phyloP scores from a whole-genome alignment of 2,797 vertebrate genomes.

The Pseudopleuronectes americanus region DNA sequence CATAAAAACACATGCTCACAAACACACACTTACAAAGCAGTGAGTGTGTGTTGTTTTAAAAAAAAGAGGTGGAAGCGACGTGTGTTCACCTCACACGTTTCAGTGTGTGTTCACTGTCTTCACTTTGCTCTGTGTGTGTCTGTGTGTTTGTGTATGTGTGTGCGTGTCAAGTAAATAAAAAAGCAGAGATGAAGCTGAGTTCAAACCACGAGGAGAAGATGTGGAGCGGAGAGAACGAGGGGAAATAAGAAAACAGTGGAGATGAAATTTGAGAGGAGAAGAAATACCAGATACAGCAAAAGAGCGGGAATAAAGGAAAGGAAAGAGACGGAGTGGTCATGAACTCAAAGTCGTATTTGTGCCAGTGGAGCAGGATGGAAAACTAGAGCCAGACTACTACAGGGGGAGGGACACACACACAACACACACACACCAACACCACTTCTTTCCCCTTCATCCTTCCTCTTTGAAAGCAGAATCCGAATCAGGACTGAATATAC shows the following conservation, averaged over 20 bases:
- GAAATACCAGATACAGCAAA: not conserved
- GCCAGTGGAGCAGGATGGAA: slow-evolving; percentile 61
- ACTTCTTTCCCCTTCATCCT: not conserved
- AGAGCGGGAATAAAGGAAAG: slow-evolving; percentile 11
- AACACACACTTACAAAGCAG: slow-evolving; percentile 28
- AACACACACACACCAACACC: not conserved
- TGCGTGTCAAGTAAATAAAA: slow-evolving; percentile 53
- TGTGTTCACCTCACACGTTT: slow-evolving; percentile 12
- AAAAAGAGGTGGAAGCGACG: slow-evolving; percentile 30
- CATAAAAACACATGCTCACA: slow-evolving; percentile 36
- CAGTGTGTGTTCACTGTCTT: not conserved
- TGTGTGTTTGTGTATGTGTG: slow-evolving; percentile 1
- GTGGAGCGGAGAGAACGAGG: not conserved
- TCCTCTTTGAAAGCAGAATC: slow-evolving; percentile 22
- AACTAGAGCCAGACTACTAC: slow-evolving; percentile 36
- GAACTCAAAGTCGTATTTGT: slow-evolving; percentile 41
- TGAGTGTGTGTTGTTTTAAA: slow-evolving; percentile 49
- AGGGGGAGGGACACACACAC: slow-evolving; percentile 12
- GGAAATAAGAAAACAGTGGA: slow-evolving; percentile 17
- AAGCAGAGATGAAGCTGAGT: slow-evolving; percentile 30
- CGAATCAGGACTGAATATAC: slow-evolving; percentile 20
- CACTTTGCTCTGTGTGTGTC: not conserved
- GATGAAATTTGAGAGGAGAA: slow-evolving; percentile 22
- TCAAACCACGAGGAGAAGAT: slow-evolving; percentile 26
- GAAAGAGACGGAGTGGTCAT: slow-evolving; percentile 40